phyloP scores from a whole-genome alignment of 2,888 invertebrate genomes.

The Drosophila mimetica region DNA sequence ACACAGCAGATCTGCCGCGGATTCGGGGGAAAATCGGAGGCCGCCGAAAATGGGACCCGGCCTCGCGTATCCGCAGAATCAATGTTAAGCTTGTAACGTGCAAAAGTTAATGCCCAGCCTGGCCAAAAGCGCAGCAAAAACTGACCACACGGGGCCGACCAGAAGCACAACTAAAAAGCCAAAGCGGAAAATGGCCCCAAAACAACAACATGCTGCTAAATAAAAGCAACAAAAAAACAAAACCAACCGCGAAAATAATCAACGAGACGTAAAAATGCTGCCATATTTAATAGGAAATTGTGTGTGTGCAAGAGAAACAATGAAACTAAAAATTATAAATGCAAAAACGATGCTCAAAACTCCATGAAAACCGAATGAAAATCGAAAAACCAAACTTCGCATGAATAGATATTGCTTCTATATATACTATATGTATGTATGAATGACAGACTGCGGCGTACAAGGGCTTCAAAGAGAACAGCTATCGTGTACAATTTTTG shows the following conservation, averaged over 20 bases:
- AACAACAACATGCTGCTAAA: constrained; percentile 17
- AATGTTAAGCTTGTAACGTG: constrained; percentile 69
- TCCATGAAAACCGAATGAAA: constrained; percentile 40
- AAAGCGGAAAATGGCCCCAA: constrained; percentile 44
- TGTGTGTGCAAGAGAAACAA: constrained; percentile 26
- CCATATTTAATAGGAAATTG: constrained; percentile 43
- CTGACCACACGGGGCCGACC: constrained; percentile 41
- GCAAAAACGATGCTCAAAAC: constrained; percentile 47
- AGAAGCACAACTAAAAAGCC: constrained; percentile 46
- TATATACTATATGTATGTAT: neutral
- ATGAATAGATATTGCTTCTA: constrained; percentile 50
- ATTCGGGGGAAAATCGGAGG: constrained; percentile 12
- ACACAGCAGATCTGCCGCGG: constrained; percentile 22
- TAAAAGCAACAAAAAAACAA: constrained; percentile 4
- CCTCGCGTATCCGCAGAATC: constrained; percentile 59
- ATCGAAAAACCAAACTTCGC: constrained; percentile 29
- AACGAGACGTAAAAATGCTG: constrained; percentile 46
- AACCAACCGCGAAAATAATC: constrained; percentile 44
- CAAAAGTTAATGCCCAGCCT: constrained; percentile 60
- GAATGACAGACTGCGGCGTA: constrained; percentile 17
- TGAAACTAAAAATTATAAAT: constrained; percentile 48
- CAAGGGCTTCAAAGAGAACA: constrained; percentile 29
- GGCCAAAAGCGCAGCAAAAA: constrained; percentile 36
- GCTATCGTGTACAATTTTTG: constrained; percentile 23
- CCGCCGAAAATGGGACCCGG: constrained; percentile 23